Base-by-base conservation (phyloP, 1,140 invertebrate genomes). In the Goniozus legneri region DNA sequence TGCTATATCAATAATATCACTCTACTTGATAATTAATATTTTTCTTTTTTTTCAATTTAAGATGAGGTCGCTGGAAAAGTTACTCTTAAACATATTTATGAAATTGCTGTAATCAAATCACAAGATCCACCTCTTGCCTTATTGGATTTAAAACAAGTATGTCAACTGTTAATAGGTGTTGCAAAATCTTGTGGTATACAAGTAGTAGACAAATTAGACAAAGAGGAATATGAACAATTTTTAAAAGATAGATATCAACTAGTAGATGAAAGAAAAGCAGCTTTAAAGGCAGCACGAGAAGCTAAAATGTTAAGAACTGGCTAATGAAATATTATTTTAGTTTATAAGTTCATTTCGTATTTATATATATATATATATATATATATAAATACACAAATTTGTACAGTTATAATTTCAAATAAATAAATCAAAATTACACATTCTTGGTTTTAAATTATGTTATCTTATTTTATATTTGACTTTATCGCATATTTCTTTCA, bases 41-140 rank as follows among this genome's bases (percentile, higher is more conserved):
- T n/a, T n/a, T n/a, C n/a, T n/a, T n/a, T n/a, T n/a, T n/a, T n/a
- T n/a, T n/a, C n/a, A n/a, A n/a, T n/a, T n/a, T n/a, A 59, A 89
- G 88, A 78, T 54, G 93, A 98, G 77, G 75, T 87, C 13, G 81
- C 84, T 62, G 97, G 97, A 0, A 96, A 88, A 79, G 82, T 99
- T 38, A 94, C 94, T 2, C 64, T 95, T 0, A 98, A 97, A 73
- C 97, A 99, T 77, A 73, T 99, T 21, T 99, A 98, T 77, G 97
- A 99, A 84, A 99, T 99, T 65, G 96, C 97, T 0, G 83, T 86
- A 75, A 91, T 99, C 2, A 99, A 99, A 77, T 78, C 82, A 12
- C 68, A 89, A 71, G 97, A 99, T 79, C 87, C 89, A 18, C 71
- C 83, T 8, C 78, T 88, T 54, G 79, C 85, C 44, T 75, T 84